A percentile compares a stretch with the other conserved stretches of the same genome.
These are phyloP conservation scores for Lophochroa leadbeateri DNA, from an alignment of 2,113 vertebrate species.

Conservation along the genomic window DNA sequence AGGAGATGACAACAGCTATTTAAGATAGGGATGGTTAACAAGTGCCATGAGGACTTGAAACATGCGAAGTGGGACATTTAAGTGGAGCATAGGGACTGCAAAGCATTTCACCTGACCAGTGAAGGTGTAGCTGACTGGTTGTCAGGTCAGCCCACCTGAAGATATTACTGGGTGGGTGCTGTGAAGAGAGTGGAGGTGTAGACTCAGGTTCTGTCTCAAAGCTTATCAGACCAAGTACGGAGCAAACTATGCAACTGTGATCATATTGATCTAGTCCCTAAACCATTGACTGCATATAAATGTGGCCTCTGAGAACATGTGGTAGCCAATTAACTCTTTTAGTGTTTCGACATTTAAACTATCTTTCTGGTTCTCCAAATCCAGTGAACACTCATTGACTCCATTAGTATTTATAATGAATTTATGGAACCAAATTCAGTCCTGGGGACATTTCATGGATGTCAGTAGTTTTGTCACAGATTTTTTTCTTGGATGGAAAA, in stretches of 20 bases:
- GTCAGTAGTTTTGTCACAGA: not conserved
- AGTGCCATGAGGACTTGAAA: not conserved
- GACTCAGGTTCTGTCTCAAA: not conserved
- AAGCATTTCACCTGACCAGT: not conserved
- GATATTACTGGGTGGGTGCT: not conserved
- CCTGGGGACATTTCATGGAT: not conserved
- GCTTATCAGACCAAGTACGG: not conserved
- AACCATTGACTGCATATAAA: rapidly evolving
- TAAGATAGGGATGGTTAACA: not conserved
- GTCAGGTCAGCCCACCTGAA: not conserved
- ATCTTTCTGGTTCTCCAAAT: not conserved
- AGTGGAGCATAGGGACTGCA: not conserved
- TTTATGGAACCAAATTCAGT: not conserved
- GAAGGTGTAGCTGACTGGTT: not conserved
- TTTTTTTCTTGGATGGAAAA: not conserved
- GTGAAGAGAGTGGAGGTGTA: not conserved
- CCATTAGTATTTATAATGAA: not conserved
- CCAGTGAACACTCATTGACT: not conserved
- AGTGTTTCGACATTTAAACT: not conserved
- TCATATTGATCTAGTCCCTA: not conserved
- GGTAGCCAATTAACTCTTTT: not conserved
- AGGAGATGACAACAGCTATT: constrained; percentile 7
- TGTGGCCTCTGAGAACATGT: not conserved
- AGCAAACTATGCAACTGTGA: not conserved
- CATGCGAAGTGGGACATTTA: constrained; percentile 1